phyloP scores from a whole-genome alignment of 1,140 invertebrate genomes.

The Amyelois transitella region DNA sequence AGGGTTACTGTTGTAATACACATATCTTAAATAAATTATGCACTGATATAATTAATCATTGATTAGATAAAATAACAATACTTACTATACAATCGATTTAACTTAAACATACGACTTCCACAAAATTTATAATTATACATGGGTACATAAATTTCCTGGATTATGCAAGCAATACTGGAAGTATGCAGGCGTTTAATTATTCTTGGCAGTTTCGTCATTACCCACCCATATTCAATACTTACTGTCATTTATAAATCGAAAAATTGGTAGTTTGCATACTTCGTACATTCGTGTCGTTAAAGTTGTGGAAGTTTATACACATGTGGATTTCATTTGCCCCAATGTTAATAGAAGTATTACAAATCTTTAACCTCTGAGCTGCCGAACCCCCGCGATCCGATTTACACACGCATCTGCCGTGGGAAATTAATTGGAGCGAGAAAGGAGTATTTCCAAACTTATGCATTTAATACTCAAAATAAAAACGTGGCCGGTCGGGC shows the following conservation, averaged over 20 bases:
- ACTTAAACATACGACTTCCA: constrained; percentile 8
- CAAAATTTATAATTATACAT: constrained; percentile 2
- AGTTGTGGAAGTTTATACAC: not conserved
- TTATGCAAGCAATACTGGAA: constrained; percentile 7
- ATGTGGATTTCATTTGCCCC: not conserved
- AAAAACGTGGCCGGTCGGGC: no score
- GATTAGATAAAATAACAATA: constrained; percentile 30
- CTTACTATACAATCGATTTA: constrained; percentile 28
- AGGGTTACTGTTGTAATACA: constrained; percentile 26
- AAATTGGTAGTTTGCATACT: not conserved
- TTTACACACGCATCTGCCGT: no score
- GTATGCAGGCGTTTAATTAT: no score
- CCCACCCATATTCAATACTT: not conserved
- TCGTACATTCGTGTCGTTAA: not conserved
- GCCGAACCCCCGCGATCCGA: no score
- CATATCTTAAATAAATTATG: constrained; percentile 49
- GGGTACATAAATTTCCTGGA: not conserved
- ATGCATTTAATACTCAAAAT: no score
- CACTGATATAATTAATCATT: constrained; percentile 35
- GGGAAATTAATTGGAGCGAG: no score
- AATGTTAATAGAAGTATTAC: not conserved
- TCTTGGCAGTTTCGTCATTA: not conserved
- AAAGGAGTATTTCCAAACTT: no score
- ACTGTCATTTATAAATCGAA: not conserved
- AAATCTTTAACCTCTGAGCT: no score